Evolutionary conservation across 64 coral and sea anemone species (phyloP).

Genomic region (Dendrophyllia cribrosa): DNA sequence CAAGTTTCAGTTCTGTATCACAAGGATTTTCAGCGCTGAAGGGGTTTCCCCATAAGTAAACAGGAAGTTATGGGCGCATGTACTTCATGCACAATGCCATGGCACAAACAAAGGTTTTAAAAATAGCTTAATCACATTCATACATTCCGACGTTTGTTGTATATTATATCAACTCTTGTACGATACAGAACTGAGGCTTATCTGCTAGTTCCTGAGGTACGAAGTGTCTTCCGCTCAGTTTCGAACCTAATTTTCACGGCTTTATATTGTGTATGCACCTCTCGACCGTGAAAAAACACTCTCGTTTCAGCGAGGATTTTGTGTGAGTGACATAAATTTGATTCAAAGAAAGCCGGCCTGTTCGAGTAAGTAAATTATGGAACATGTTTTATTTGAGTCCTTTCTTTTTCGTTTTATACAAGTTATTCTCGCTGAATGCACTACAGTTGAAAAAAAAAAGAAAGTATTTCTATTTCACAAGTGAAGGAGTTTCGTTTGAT

Average conservation of each 20-base stretch:
- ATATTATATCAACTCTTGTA: too few relatives aligned
- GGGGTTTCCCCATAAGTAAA: neutral
- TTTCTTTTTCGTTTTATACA: too few relatives aligned
- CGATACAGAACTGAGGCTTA: too few relatives aligned
- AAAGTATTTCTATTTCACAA: too few relatives aligned
- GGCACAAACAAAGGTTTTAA: too few relatives aligned
- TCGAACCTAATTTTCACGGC: neutral
- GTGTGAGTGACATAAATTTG: neutral
- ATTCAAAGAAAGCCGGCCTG: neutral
- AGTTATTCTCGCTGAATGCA: too few relatives aligned
- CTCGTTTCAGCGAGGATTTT: neutral
- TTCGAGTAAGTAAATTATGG: neutral
- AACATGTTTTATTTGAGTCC: neutral
- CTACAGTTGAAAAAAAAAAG: too few relatives aligned
- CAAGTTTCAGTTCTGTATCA: too few relatives aligned
- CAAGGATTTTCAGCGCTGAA: neutral
- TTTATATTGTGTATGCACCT: neutral
- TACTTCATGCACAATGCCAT: too few relatives aligned
- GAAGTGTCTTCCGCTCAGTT: neutral
- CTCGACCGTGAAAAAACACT: neutral
- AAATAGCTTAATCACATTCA: too few relatives aligned
- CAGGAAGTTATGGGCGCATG: neutral
- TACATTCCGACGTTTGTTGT: too few relatives aligned
- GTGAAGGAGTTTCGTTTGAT: too few relatives aligned
- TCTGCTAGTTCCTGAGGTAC: neutral